Evolutionary conservation across 2,888 invertebrate species (phyloP).

Genomic region (Crepidodera aurea): DNA sequence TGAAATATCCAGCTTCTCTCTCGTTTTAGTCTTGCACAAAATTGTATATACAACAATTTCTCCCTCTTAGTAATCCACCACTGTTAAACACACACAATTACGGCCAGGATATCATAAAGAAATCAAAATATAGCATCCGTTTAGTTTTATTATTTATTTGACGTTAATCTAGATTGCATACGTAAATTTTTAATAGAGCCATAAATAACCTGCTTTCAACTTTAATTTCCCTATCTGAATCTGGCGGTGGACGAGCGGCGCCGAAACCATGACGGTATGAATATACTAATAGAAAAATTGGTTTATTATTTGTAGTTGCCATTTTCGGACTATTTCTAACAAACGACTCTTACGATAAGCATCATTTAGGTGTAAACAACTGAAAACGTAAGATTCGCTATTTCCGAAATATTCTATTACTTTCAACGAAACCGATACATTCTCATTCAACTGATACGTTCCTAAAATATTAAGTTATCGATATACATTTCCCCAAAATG

Average conservation of each 20-base stretch:
- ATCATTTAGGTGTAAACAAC: no score
- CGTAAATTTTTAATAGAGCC: constrained; percentile 31
- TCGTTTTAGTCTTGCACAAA: no score
- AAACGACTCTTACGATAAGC: no score
- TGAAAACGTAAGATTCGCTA: no score
- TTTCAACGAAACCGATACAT: constrained; percentile 15
- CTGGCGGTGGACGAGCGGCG: neutral
- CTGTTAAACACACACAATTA: constrained; percentile 1
- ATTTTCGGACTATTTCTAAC: no score
- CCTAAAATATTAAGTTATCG: constrained; percentile 44
- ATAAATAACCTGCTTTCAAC: constrained; percentile 32
- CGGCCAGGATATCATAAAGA: constrained; percentile 25
- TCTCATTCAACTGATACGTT: constrained; percentile 21
- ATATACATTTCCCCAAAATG: constrained; percentile 43
- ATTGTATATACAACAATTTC: no score
- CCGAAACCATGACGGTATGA: constrained; percentile 27
- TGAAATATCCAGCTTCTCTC: no score
- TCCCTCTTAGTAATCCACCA: neutral
- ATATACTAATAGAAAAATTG: no score
- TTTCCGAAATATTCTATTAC: neutral
- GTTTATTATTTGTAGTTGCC: no score
- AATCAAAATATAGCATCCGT: constrained; percentile 33
- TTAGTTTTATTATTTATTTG: constrained; percentile 34
- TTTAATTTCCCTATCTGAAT: constrained; percentile 33
- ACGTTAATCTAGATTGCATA: constrained; percentile 33